phyloP scores from a whole-genome alignment of 2,888 invertebrate species.

The Sinotaia quadrata region DNA sequence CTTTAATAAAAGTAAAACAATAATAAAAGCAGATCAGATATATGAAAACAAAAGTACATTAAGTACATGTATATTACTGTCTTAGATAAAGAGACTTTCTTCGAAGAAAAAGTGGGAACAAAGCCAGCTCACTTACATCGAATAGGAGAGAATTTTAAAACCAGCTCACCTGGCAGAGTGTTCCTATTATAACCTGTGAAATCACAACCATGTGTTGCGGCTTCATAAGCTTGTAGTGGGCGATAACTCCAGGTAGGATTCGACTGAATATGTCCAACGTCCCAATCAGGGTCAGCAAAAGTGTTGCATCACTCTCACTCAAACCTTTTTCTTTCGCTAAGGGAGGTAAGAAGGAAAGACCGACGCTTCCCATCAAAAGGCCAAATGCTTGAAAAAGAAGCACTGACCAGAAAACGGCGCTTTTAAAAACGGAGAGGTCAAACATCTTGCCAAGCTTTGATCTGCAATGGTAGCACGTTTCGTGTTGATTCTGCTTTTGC shows the following conservation, averaged over 20 bases:
- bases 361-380: not conserved
- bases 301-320: slow-evolving; percentile 14
- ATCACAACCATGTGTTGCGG: slow-evolving; percentile 16
- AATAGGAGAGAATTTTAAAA: no score
- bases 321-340: slow-evolving; percentile 25
- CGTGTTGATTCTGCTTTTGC: no score
- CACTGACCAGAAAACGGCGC: not conserved
- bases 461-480: not conserved
- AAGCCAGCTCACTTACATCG: no score
- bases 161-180: slow-evolving; percentile 11
- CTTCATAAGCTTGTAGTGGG: slow-evolving; percentile 19
- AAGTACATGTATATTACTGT: no score
- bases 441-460: not conserved
- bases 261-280: slow-evolving; percentile 27
- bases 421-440: not conserved
- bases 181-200: not conserved
- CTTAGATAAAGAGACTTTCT: no score
- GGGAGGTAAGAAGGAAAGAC: slow-evolving; percentile 16
- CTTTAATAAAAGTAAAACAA: no score
- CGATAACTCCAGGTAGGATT: slow-evolving; percentile 27
- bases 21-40: no score
- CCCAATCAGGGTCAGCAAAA: slow-evolving; percentile 16
- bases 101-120: no score
- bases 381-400: not conserved
- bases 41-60: no score